These are phyloP conservation scores for Sipha maydis DNA, from an alignment of 2,888 invertebrate species.

Conservation along the genomic window DNA sequence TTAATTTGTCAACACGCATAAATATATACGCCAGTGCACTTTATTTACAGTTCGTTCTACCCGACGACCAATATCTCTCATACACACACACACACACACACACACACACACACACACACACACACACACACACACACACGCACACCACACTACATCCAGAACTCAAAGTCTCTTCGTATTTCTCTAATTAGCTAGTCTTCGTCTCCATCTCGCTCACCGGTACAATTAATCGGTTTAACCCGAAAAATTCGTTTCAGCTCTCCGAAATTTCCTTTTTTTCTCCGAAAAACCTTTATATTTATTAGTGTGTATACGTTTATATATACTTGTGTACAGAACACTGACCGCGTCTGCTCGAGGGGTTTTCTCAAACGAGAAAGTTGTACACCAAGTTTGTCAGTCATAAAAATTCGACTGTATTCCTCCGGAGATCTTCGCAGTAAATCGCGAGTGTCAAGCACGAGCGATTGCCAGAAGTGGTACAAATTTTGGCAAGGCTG, in stretches of 20 bases:
- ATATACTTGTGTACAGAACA: neutral
- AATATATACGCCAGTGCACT: slow-evolving; percentile 5
- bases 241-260: neutral
- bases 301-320: neutral
- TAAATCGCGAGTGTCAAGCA: neutral
- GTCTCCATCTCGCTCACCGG: neutral
- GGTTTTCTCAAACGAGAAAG: neutral
- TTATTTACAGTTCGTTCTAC: neutral
- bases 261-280: neutral
- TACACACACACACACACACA: too few relatives aligned
- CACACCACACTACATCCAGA: neutral
- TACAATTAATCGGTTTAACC: neutral
- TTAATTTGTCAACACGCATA: slow-evolving; percentile 30
- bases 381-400: neutral
- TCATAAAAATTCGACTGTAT: neutral
- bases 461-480: neutral
- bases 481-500: neutral
- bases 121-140: too few relatives aligned
- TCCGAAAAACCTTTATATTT: neutral
- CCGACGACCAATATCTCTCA: too few relatives aligned
- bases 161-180: neutral
- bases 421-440: neutral
- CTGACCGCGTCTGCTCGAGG: neutral
- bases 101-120: too few relatives aligned
- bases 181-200: neutral